These are phyloP conservation scores for Pipistrellus nathusii DNA, from an alignment of 2,797 vertebrate genomes.

Conservation along the genomic window DNA sequence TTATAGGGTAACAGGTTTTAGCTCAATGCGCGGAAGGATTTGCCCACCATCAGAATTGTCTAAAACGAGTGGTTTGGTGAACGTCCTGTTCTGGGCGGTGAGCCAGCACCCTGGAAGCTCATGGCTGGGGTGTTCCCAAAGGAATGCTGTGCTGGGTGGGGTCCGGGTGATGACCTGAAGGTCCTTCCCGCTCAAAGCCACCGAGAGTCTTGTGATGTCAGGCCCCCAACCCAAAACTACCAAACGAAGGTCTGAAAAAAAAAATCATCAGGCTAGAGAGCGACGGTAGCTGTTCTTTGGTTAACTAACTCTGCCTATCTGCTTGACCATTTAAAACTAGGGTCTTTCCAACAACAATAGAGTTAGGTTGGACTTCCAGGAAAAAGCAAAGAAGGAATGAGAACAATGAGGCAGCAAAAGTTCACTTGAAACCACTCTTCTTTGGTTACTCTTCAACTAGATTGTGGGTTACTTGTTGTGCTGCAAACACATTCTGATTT, in stretches of 20 bases:
- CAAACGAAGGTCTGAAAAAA: background rate
- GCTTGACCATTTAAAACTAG: constrained; percentile 56
- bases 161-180: constrained; percentile 50
- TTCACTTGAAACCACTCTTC: constrained; percentile 28
- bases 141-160: constrained; percentile 59
- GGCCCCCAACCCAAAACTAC: background rate
- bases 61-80: constrained; percentile 1
- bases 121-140: constrained; percentile 59
- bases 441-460: constrained; percentile 52
- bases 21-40: background rate
- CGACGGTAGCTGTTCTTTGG: background rate
- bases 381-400: constrained; percentile 58
- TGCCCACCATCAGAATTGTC: constrained; percentile 37
- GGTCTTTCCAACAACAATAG: constrained; percentile 44
- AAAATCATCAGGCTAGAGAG: background rate
- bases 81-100: constrained; percentile 70
- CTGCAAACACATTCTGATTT: background rate
- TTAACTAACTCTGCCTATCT: background rate
- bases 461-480: constrained; percentile 19
- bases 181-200: constrained; percentile 56
- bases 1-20: constrained; percentile 27
- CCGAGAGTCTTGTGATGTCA: constrained; percentile 55
- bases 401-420: constrained; percentile 51
- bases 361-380: constrained; percentile 64
- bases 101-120: constrained; percentile 62